Conservation (phyloP, 2,888 invertebrate genomes). For the Heliconius erato region DNA sequence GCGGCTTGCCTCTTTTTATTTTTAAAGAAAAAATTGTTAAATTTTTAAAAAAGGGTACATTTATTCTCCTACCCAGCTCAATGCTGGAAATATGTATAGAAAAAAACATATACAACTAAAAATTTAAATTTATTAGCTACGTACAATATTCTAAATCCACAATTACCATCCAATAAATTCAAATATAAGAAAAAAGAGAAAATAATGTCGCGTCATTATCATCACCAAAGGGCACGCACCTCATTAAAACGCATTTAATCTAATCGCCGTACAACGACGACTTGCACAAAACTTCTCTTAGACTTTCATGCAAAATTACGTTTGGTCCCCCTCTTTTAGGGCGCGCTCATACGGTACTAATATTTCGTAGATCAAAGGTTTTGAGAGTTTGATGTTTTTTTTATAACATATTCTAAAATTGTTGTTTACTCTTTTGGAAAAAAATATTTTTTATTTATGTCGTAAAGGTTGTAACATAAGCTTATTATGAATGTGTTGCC, state of each 20-base stretch:
- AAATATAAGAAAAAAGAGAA: background rate
- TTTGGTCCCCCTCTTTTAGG: conserved; percentile 63
- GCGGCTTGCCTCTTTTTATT: no score
- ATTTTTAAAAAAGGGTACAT: no score
- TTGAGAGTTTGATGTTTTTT: conserved; percentile 21
- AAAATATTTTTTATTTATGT: background rate
- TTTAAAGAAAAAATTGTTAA: no score
- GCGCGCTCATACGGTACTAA: conserved; percentile 44
- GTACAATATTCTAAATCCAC: background rate
- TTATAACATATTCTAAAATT: background rate
- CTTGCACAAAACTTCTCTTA: conserved; percentile 74
- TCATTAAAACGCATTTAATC: conserved; percentile 54
- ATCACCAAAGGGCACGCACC: conserved; percentile 62
- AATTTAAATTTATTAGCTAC: background rate
- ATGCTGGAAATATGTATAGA: background rate
- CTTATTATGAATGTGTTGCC: no score
- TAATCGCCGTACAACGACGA: conserved; percentile 63
- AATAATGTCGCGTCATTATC: conserved; percentile 34
- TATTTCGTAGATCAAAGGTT: conserved; percentile 42
- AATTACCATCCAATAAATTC: background rate
- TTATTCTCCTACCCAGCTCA: background rate
- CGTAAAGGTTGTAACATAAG: no score
- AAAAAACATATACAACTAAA: background rate
- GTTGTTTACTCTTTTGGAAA: background rate
- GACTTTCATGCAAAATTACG: conserved; percentile 84